phyloP scores from a whole-genome alignment of 2,113 vertebrate species.

The Oncorhynchus masou region DNA sequence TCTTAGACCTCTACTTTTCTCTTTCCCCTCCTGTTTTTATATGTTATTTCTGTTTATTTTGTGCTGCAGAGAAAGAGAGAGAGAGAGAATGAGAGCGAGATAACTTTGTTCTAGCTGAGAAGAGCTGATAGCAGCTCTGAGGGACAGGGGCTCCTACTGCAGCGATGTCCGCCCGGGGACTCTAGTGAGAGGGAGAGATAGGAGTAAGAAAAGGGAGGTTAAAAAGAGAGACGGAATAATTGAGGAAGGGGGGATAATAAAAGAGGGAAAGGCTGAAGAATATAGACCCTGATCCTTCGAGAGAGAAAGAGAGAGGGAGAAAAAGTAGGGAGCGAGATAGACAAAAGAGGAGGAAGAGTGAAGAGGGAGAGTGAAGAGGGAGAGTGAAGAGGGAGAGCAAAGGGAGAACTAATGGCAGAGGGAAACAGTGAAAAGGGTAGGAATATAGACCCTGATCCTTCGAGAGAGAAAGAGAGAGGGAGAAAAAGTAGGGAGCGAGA shows the following conservation, averaged over 20 bases:
- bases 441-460: neutral
- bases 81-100: constrained; percentile 62
- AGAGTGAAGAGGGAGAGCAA: constrained; percentile 30
- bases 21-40: constrained; percentile 47
- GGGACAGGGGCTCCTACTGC: constrained; percentile 70
- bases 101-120: constrained; percentile 74
- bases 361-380: constrained; percentile 20
- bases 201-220: neutral
- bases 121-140: constrained; percentile 76
- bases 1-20: constrained; percentile 51
- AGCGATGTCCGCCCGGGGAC: constrained; percentile 56
- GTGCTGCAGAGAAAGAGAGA: constrained; percentile 65
- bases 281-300: neutral
- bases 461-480: constrained; percentile 4
- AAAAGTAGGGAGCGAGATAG: neutral
- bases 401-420: constrained; percentile 40
- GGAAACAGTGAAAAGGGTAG: constrained; percentile 35
- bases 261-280: constrained; percentile 3
- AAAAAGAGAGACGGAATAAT: constrained; percentile 4
- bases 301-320: constrained; percentile 4
- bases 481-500: neutral
- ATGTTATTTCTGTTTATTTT: constrained; percentile 70
- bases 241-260: neutral
- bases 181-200: constrained; percentile 63
- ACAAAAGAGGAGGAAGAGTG: neutral